Percentiles rank a stretch among this genome's conserved stretches.
Evolutionary conservation across 2,888 invertebrate species (phyloP).

Genomic region (Sussaba pulchella): DNA sequence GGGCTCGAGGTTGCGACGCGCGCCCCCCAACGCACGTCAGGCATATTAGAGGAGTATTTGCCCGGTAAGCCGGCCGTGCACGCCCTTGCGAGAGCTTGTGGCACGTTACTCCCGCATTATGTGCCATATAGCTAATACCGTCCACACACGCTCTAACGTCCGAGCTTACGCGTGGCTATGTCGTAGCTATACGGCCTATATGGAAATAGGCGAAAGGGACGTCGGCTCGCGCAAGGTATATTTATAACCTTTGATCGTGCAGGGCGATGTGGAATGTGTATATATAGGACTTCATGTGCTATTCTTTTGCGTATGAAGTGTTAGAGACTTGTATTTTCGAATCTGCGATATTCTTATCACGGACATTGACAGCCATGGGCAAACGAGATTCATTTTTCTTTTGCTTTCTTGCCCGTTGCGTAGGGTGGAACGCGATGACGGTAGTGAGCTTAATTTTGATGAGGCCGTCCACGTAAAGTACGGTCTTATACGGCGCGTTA

Average conservation of each 20-base stretch:
- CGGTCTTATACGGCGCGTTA: too few relatives aligned
- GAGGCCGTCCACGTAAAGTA: too few relatives aligned
- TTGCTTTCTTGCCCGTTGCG: too few relatives aligned
- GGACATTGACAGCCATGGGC: too few relatives aligned
- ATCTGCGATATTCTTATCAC: too few relatives aligned
- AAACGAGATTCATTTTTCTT: too few relatives aligned
- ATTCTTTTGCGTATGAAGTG: too few relatives aligned
- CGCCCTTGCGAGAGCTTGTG: constrained; percentile 53
- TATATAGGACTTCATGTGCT: too few relatives aligned
- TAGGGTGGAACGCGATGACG: too few relatives aligned
- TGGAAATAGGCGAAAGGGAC: constrained; percentile 3
- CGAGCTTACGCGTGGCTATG: neutral
- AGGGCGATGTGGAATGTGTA: neutral
- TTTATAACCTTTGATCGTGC: neutral
- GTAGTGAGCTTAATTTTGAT: too few relatives aligned
- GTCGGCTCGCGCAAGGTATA: neutral
- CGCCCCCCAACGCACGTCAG: constrained; percentile 1
- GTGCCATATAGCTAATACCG: constrained; percentile 5
- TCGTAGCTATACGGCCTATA: neutral
- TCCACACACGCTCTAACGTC: constrained; percentile 1
- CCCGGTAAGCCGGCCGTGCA: constrained; percentile 54
- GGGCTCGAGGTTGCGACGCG: constrained; percentile 52
- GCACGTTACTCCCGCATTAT: constrained; percentile 55
- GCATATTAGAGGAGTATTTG: constrained; percentile 23
- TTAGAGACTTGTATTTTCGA: too few relatives aligned